phyloP scores from a whole-genome alignment of 2,113 vertebrate species.

The Physeter macrocephalus region DNA sequence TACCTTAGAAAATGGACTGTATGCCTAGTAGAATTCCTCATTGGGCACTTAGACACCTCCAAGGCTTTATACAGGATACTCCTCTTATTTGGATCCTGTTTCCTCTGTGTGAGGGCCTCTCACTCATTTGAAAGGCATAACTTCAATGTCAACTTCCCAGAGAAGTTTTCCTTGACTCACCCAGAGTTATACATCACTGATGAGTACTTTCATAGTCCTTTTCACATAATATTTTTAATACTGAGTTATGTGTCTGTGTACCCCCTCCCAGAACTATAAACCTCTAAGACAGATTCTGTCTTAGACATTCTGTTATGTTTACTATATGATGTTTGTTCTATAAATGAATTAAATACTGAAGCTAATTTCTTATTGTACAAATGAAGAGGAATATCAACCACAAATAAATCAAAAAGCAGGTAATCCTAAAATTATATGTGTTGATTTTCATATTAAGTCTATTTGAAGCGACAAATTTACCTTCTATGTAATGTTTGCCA shows the following conservation, averaged over 20 bases:
- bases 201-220: background rate
- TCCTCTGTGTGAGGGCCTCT: background rate
- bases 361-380: background rate
- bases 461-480: background rate
- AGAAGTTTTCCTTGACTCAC: background rate
- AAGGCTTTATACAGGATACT: background rate
- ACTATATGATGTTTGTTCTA: background rate
- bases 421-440: background rate
- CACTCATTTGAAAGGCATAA: background rate
- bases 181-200: background rate
- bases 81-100: background rate
- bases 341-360: background rate
- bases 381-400: background rate
- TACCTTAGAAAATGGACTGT: background rate
- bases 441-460: background rate
- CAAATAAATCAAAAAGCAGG: background rate
- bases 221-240: background rate
- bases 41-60: accelerated
- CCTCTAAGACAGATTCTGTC: background rate
- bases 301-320: background rate
- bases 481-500: background rate
- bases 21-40: background rate
- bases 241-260: background rate
- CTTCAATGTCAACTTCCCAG: background rate
- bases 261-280: background rate